These are phyloP conservation scores for Holothuria glaberrima DNA, from an alignment of 35 echinoderm and acorn worm genomes.

Conservation along the genomic window DNA sequence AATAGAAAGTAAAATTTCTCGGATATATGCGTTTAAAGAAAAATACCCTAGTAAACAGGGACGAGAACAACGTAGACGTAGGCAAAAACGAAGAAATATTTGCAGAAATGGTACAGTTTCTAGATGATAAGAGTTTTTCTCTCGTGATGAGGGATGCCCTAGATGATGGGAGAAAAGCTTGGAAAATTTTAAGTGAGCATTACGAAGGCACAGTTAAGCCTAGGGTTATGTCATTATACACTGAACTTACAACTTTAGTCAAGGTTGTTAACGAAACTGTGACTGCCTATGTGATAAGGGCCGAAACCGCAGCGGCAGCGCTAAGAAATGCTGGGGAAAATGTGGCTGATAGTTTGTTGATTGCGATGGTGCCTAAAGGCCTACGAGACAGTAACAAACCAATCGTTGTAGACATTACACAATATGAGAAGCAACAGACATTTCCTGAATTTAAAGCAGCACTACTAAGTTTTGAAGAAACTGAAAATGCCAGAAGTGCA, in stretches of 20 bases:
- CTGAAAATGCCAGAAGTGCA: slow-evolving; percentile 51
- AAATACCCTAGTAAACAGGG: not conserved
- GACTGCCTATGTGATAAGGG: slow-evolving; percentile 58
- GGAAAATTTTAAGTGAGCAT: slow-evolving; percentile 35
- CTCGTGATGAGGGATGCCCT: slow-evolving; percentile 37
- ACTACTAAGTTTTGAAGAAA: slow-evolving; percentile 49
- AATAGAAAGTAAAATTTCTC: slow-evolving; percentile 23
- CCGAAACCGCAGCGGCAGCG: slow-evolving; percentile 42
- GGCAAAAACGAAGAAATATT: slow-evolving; percentile 27
- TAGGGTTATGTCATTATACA: slow-evolving; percentile 52
- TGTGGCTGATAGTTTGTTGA: slow-evolving; percentile 23
- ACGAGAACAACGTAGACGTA: not conserved
- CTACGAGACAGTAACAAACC: slow-evolving; percentile 34
- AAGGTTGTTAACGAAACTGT: not conserved
- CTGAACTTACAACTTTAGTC: slow-evolving; percentile 62
- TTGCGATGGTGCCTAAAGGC: slow-evolving; percentile 61
- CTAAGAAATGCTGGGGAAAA: slow-evolving; percentile 39
- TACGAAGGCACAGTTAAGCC: slow-evolving; percentile 35
- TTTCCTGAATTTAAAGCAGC: slow-evolving; percentile 58
- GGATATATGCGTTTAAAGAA: not conserved
- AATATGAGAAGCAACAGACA: slow-evolving; percentile 28
- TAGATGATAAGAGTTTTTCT: slow-evolving; percentile 49
- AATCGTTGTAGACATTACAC: slow-evolving; percentile 30
- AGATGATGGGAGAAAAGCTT: slow-evolving; percentile 43
- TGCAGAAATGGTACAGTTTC: slow-evolving; percentile 24